phyloP scores from a whole-genome alignment of 2,113 vertebrate species.

The Calidris pygmaea region DNA sequence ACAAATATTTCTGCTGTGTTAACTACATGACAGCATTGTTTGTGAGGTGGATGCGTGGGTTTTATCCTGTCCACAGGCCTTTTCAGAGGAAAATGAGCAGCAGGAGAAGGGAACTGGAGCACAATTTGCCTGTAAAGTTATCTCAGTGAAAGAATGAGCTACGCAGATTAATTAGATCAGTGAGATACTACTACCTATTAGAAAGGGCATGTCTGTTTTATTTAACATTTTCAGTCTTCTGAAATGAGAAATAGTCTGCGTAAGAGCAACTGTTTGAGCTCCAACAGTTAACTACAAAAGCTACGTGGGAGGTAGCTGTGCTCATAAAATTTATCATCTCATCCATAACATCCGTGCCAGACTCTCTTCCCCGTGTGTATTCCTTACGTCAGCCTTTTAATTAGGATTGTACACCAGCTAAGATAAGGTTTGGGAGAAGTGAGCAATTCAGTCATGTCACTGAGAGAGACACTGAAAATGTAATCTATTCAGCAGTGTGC shows the following conservation, averaged over 20 bases:
- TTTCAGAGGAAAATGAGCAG: not conserved
- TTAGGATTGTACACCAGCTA: constrained; percentile 24
- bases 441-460: constrained; percentile 8
- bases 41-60: not conserved
- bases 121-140: not conserved
- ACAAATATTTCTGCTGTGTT: constrained; percentile 50
- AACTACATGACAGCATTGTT: constrained; percentile 50
- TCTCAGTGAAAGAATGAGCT: not conserved
- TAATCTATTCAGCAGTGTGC: not conserved
- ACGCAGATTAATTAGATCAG: constrained; percentile 39
- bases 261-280: not conserved
- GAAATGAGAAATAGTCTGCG: not conserved
- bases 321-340: constrained; percentile 58
- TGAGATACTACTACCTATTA: not conserved
- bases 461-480: constrained; percentile 12
- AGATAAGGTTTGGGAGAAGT: not conserved
- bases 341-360: constrained; percentile 43
- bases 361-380: constrained; percentile 11
- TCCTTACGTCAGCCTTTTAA: constrained; percentile 56
- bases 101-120: not conserved
- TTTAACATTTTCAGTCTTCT: not conserved
- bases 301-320: constrained; percentile 39
- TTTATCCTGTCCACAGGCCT: not conserved
- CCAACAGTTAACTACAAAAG: constrained; percentile 50
- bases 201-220: constrained; percentile 10